Percentiles rank a stretch among this genome's conserved stretches.
Evolutionary conservation across 2,797 vertebrate genomes (phyloP).

Genomic region (Mallotus villosus): DNA sequence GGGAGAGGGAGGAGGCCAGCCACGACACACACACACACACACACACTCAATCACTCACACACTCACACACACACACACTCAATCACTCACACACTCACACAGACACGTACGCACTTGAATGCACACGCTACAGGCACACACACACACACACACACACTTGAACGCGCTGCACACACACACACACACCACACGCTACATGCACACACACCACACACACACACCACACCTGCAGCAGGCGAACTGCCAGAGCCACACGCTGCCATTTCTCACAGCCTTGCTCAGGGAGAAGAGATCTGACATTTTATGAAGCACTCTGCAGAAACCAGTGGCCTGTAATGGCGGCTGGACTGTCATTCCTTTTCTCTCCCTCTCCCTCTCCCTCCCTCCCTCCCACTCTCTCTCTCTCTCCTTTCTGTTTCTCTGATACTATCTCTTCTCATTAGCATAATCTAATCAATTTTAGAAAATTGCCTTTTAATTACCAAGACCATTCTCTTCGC

Average conservation of each 20-base stretch:
- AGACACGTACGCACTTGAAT: slow-evolving; percentile 34
- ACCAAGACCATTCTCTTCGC: slow-evolving; percentile 63
- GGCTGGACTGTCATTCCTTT: slow-evolving; percentile 76
- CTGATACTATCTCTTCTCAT: slow-evolving; percentile 72
- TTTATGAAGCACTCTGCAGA: slow-evolving; percentile 81
- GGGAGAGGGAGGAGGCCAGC: slow-evolving; percentile 69
- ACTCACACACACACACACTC: slow-evolving; percentile 27
- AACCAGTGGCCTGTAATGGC: slow-evolving; percentile 82
- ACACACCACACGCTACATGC: slow-evolving; percentile 49
- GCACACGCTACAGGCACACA: slow-evolving; percentile 50
- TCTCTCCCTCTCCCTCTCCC: slow-evolving; percentile 58
- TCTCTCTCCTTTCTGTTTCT: slow-evolving; percentile 28
- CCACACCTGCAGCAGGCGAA: slow-evolving; percentile 82
- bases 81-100: slow-evolving; percentile 23
- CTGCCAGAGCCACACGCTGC: slow-evolving; percentile 78
- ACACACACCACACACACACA: slow-evolving; percentile 29
- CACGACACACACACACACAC: slow-evolving; percentile 47
- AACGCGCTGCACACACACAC: too few relatives aligned
- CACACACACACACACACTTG: slow-evolving; percentile 24
- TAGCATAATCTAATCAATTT: slow-evolving; percentile 81
- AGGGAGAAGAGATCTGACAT: slow-evolving; percentile 84
- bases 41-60: slow-evolving; percentile 32
- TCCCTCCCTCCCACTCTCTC: slow-evolving; percentile 24
- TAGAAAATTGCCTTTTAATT: slow-evolving; percentile 78
- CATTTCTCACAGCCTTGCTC: slow-evolving; percentile 81